Evolutionary conservation across 2,113 vertebrate species (phyloP).

Genomic region (Dolichotis patagonum): DNA sequence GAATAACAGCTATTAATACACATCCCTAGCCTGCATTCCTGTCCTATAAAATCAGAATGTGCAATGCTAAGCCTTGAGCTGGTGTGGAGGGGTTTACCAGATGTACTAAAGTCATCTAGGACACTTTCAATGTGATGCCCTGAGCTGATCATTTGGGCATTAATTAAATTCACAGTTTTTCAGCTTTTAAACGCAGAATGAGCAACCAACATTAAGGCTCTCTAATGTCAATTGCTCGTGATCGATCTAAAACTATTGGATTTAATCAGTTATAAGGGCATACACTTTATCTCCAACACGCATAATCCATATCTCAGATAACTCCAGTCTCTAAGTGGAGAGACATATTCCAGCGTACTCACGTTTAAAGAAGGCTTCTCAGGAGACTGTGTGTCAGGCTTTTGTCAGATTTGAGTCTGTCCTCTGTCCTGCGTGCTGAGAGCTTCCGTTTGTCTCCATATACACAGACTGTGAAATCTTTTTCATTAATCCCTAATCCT

Average conservation of each 20-base stretch:
- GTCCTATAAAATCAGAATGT: too few species aligned
- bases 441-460: neutral
- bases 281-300: neutral
- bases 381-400: neutral
- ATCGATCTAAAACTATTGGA: conserved; percentile 26
- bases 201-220: neutral
- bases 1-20: neutral
- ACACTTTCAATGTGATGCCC: neutral
- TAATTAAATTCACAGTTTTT: neutral
- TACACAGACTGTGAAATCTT: rapidly evolving
- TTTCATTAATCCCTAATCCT: neutral
- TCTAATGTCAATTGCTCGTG: conserved; percentile 12
- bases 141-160: neutral
- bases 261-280: conserved; percentile 29
- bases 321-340: neutral
- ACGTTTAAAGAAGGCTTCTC: neutral
- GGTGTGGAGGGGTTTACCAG: neutral
- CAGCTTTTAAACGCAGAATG: neutral
- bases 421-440: rapidly evolving
- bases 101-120: neutral
- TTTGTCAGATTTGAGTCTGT: neutral
- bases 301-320: neutral
- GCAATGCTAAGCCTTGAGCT: neutral
- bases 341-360: neutral
- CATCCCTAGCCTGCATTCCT: too few species aligned